Conservation (phyloP, 2,113 vertebrate species). For the Accipiter cooperii region DNA sequence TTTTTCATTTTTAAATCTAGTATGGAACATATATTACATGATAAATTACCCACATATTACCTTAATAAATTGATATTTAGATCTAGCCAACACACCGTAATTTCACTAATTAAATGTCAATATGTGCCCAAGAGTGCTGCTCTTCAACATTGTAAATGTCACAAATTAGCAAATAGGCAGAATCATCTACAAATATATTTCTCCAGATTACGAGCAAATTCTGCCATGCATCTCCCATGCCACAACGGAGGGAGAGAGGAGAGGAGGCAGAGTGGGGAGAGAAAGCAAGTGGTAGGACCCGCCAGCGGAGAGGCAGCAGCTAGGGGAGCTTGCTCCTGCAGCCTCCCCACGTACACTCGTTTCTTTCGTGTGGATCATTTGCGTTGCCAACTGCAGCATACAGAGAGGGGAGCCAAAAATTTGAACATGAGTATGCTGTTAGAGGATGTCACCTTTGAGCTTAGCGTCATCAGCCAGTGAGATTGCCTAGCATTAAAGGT, state of each 20-base stretch:
- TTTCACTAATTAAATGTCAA: constrained; percentile 34
- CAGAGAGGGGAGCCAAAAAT: not conserved
- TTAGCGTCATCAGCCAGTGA: not conserved
- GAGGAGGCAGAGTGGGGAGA: too few relatives aligned
- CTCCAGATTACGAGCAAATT: not conserved
- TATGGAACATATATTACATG: not conserved
- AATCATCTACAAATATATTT: not conserved
- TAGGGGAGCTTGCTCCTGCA: not conserved
- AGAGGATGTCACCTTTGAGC: not conserved
- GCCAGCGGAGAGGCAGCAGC: not conserved
- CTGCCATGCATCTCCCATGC: not conserved
- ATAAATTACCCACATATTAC: not conserved
- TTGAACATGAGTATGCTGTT: not conserved
- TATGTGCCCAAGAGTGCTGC: not conserved
- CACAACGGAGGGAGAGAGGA: fast-evolving
- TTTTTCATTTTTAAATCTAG: not conserved
- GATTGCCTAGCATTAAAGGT: not conserved
- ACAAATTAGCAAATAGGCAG: not conserved
- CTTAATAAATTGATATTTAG: not conserved
- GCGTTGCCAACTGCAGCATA: not conserved
- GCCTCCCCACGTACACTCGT: fast-evolving
- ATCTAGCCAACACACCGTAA: not conserved
- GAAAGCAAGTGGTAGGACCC: not conserved
- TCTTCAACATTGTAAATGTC: not conserved
- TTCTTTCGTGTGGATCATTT: not conserved